Evolutionary conservation across 2,113 vertebrate genomes (phyloP).

Genomic region (Struthio camelus): DNA sequence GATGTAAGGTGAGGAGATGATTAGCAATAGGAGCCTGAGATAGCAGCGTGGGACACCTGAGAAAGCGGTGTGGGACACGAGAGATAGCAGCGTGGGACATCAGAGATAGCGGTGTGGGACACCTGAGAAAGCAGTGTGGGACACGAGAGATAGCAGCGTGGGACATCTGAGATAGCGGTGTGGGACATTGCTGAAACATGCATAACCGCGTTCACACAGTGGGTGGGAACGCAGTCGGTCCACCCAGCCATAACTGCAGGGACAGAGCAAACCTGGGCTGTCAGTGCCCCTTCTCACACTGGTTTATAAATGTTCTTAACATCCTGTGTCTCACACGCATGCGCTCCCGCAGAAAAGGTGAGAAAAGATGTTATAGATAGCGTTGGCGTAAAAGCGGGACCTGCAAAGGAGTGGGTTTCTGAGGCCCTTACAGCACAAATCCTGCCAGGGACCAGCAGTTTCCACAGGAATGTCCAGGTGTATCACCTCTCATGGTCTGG

Average conservation of each 20-base stretch:
- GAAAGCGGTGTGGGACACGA: no score
- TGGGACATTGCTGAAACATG: rapidly evolving
- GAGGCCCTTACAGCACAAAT: neutral
- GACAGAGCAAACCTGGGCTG: neutral
- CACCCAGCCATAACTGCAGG: rapidly evolving
- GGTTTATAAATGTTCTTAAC: neutral
- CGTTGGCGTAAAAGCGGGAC: neutral
- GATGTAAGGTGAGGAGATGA: neutral
- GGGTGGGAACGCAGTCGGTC: neutral
- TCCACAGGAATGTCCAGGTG: neutral
- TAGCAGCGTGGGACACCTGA: neutral
- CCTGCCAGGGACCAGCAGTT: neutral
- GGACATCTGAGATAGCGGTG: no score
- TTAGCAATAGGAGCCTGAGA: neutral
- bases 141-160: no score
- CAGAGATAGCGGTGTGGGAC: no score
- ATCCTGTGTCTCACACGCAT: neutral
- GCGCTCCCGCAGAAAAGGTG: neutral
- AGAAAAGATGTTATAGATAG: neutral
- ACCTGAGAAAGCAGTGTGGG: no score
- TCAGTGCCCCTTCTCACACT: neutral
- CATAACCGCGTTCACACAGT: neutral
- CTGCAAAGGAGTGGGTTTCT: neutral
- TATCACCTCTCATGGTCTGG: neutral
- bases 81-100: no score